These are phyloP conservation scores for Stenoptilia bipunctidactyla DNA, from an alignment of 2,888 invertebrate genomes.

Conservation along the genomic window DNA sequence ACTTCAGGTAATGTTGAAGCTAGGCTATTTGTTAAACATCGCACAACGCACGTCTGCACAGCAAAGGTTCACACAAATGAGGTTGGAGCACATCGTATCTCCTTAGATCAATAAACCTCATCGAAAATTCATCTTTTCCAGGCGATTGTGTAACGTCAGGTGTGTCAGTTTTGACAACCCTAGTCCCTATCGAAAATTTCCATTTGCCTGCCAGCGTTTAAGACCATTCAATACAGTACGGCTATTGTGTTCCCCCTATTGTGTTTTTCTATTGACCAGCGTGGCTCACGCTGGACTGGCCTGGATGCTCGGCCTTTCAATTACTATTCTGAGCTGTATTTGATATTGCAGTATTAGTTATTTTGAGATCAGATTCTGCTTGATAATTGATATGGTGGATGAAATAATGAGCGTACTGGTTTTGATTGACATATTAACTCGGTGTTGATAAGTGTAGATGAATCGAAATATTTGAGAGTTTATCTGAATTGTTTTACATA, in stretches of 20 bases:
- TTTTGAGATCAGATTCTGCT: slow-evolving; percentile 14
- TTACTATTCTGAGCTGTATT: slow-evolving; percentile 46
- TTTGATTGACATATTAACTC: slow-evolving; percentile 56
- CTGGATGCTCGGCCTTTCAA: slow-evolving; percentile 42
- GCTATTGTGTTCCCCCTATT: slow-evolving; percentile 49
- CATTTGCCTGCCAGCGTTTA: slow-evolving; percentile 55
- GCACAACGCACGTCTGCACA: no score
- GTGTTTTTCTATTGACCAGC: slow-evolving; percentile 59
- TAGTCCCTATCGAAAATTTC: slow-evolving; percentile 50
- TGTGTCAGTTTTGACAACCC: slow-evolving; percentile 21
- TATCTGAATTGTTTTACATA: no score
- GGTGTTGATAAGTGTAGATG: no score
- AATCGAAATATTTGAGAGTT: no score
- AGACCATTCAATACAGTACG: slow-evolving; percentile 40
- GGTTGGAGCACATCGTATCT: no score
- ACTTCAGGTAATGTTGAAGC: no score
- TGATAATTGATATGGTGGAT: background rate
- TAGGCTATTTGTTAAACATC: no score
- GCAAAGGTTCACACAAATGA: no score
- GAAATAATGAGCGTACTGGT: slow-evolving; percentile 48
- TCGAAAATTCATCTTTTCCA: no score
- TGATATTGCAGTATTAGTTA: slow-evolving; percentile 33
- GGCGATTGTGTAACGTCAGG: no score
- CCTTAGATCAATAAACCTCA: no score
- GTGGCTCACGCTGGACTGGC: slow-evolving; percentile 41